These are phyloP conservation scores for Heliconius eleuchia DNA, from an alignment of 1,140 invertebrate genomes.

Conservation along the genomic window DNA sequence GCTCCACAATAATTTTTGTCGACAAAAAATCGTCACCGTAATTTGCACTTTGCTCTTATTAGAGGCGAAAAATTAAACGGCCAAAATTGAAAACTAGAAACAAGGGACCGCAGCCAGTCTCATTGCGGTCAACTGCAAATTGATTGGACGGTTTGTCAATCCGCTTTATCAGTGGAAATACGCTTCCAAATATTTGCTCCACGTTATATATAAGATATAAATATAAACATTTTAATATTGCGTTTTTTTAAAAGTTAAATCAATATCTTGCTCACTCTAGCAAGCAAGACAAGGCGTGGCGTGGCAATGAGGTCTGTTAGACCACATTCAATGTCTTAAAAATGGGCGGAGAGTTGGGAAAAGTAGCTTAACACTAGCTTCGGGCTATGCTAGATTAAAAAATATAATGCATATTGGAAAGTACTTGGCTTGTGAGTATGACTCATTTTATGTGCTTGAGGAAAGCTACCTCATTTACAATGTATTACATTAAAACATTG, in stretches of 20 bases:
- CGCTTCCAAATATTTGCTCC: slow-evolving; percentile 1
- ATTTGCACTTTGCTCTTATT: neutral
- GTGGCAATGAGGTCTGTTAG: too few species aligned
- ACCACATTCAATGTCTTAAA: too few species aligned
- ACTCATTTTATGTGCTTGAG: too few species aligned
- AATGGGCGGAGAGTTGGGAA: too few species aligned
- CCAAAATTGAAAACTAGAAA: slow-evolving; percentile 31
- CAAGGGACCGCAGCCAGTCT: slow-evolving; percentile 23
- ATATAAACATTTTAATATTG: neutral
- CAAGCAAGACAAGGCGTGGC: too few species aligned
- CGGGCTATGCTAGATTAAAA: too few species aligned
- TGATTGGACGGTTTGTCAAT: slow-evolving; percentile 35
- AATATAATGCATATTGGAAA: too few species aligned
- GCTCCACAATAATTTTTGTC: neutral
- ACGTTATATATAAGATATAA: neutral
- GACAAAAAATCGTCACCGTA: neutral
- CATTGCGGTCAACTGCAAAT: slow-evolving; percentile 36
- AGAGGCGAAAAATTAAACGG: slow-evolving; percentile 20
- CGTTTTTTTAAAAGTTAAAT: neutral
- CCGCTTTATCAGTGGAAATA: slow-evolving; percentile 28
- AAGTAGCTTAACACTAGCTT: too few species aligned
- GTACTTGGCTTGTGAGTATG: too few species aligned
- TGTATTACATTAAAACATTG: too few species aligned
- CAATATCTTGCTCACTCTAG: too few species aligned
- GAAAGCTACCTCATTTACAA: too few species aligned